phyloP scores from a whole-genome alignment of 2,888 invertebrate genomes.

The Acrocyrtus sp. region DNA sequence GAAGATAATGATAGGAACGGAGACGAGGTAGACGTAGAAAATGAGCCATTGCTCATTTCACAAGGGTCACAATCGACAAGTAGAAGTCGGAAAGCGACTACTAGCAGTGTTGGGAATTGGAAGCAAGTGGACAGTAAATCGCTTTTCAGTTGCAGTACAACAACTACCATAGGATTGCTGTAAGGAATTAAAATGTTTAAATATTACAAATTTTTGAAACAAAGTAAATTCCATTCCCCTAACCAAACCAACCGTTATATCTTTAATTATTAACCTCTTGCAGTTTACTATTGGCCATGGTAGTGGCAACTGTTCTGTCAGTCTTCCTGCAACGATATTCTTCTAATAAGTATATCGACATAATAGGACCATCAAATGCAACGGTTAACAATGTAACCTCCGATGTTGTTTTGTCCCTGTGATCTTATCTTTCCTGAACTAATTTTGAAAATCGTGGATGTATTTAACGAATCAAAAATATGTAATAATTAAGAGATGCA shows the following conservation, averaged over 20 bases:
- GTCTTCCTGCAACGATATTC: slow-evolving; percentile 27
- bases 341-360: slow-evolving; percentile 23
- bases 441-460: no score
- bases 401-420: no score
- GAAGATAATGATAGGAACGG: not conserved
- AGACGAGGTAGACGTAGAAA: no score
- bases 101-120: no score
- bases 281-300: slow-evolving; percentile 22
- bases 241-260: not conserved
- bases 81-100: no score
- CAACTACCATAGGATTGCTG: slow-evolving; percentile 24
- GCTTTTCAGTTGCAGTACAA: slow-evolving; percentile 8
- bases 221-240: not conserved
- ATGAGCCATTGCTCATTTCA: not conserved
- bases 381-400: no score
- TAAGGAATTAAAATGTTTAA: not conserved
- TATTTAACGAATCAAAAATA: no score
- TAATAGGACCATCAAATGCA: slow-evolving; percentile 5
- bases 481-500: no score
- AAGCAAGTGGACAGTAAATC: not conserved
- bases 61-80: not conserved
- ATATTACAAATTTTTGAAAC: not conserved
- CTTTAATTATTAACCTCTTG: not conserved
- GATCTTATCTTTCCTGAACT: no score
- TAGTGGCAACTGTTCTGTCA: slow-evolving; percentile 10